These are phyloP conservation scores for Mormyrus lacerda DNA, from an alignment of 2,113 vertebrate species.

Conservation along the genomic window DNA sequence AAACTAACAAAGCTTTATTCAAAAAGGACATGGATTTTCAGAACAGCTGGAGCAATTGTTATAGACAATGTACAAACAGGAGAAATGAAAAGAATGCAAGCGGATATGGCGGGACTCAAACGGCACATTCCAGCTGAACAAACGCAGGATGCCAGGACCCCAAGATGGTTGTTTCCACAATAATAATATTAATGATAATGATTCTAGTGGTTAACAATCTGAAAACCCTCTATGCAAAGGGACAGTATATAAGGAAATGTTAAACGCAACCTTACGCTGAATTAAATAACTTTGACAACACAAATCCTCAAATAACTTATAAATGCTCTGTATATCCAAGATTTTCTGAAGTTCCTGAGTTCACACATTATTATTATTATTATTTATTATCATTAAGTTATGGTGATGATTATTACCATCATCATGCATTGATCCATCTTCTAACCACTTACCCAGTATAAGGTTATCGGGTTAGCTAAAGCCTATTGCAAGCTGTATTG, in stretches of 20 bases:
- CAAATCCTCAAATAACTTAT: not conserved
- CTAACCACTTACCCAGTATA: not conserved
- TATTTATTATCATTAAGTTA: not conserved
- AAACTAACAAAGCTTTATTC: conserved; percentile 13
- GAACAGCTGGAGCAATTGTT: conserved; percentile 12
- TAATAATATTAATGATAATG: not conserved
- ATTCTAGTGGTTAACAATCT: not conserved
- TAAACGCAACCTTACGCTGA: not conserved
- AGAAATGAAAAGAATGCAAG: conserved; percentile 1
- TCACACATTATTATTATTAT: not conserved
- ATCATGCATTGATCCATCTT: not conserved
- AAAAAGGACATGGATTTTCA: not conserved
- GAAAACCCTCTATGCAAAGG: not conserved
- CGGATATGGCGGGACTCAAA: not conserved
- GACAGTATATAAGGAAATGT: not conserved
- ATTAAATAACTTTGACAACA: not conserved
- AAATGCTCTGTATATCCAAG: not conserved
- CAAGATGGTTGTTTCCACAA: not conserved
- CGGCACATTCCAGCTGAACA: not conserved
- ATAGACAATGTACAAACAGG: conserved; percentile 2
- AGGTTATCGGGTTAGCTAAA: not conserved
- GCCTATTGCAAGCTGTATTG: not conserved
- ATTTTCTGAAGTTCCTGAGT: not conserved
- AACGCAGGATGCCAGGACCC: not conserved
- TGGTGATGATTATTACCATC: not conserved